Percentiles rank a stretch among this genome's conserved stretches.
Evolutionary conservation across 2,113 vertebrate species (phyloP).

Genomic region (Podocnemis expansa): DNA sequence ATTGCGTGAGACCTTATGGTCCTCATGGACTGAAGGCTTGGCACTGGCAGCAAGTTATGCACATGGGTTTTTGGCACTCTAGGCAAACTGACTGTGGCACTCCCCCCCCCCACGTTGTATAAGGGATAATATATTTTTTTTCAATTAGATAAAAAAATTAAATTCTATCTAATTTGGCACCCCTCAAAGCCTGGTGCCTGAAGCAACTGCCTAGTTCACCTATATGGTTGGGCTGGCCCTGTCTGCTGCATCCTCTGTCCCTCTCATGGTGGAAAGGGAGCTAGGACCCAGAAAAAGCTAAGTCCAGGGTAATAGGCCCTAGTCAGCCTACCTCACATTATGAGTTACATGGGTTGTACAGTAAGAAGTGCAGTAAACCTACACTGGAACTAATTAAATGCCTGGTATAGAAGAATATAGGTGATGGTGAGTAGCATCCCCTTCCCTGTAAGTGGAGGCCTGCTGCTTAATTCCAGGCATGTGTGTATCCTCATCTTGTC

Average conservation of each 20-base stretch:
- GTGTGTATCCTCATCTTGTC: not conserved
- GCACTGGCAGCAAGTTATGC: too few relatives aligned
- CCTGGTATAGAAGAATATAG: not conserved
- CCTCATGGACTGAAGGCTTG: not conserved
- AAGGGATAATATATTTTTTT: too few relatives aligned
- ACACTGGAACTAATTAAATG: not conserved
- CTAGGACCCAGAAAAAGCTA: not conserved
- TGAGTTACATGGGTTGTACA: not conserved
- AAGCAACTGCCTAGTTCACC: too few relatives aligned
- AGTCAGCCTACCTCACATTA: not conserved
- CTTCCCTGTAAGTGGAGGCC: not conserved
- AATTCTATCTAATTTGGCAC: too few relatives aligned
- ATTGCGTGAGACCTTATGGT: not conserved
- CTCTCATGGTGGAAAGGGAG: not conserved
- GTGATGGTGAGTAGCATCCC: not conserved
- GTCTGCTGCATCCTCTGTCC: not conserved
- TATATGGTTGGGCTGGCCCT: too few relatives aligned
- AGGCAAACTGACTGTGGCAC: too few relatives aligned
- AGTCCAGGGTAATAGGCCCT: not conserved
- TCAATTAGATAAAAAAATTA: too few relatives aligned
- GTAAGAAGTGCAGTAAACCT: not conserved
- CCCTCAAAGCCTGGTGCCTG: too few relatives aligned
- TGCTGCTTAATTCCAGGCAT: not conserved
- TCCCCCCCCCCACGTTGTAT: too few relatives aligned
- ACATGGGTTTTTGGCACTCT: too few relatives aligned